These are phyloP conservation scores for Volucella bombylans DNA, from an alignment of 2,888 invertebrate genomes.

Conservation along the genomic window DNA sequence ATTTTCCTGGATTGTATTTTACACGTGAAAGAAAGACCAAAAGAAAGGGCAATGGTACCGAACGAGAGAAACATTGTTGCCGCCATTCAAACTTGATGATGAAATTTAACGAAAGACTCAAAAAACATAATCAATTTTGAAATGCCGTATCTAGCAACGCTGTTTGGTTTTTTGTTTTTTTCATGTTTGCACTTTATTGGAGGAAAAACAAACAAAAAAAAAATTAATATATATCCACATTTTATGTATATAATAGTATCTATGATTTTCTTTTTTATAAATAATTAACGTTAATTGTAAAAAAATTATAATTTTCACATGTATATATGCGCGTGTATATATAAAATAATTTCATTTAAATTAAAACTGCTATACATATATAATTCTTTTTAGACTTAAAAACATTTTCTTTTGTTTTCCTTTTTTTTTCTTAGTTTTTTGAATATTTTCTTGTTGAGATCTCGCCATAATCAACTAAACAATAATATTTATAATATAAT, in stretches of 20 bases:
- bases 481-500: constrained; percentile 29
- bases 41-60: too few species aligned
- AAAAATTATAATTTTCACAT: constrained; percentile 57
- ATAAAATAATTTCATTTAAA: constrained; percentile 54
- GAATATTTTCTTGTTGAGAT: constrained; percentile 64
- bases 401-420: constrained; percentile 20
- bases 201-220: constrained; percentile 53
- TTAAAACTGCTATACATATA: constrained; percentile 32
- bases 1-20: too few species aligned
- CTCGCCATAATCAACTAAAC: constrained; percentile 62
- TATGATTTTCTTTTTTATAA: constrained; percentile 65
- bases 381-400: constrained; percentile 43
- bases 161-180: constrained; percentile 40
- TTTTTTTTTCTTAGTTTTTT: constrained; percentile 23
- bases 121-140: not conserved
- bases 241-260: constrained; percentile 43
- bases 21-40: too few species aligned
- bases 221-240: constrained; percentile 60
- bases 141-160: not conserved
- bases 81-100: too few species aligned
- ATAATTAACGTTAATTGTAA: constrained; percentile 68
- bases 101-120: not conserved
- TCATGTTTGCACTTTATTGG: constrained; percentile 72
- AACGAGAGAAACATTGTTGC: not conserved
- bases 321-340: constrained; percentile 34